Percentiles rank a stretch among this genome's conserved stretches.
phyloP scores from a whole-genome alignment of 2,113 vertebrate species.

The Hymenochirus boettgeri region DNA sequence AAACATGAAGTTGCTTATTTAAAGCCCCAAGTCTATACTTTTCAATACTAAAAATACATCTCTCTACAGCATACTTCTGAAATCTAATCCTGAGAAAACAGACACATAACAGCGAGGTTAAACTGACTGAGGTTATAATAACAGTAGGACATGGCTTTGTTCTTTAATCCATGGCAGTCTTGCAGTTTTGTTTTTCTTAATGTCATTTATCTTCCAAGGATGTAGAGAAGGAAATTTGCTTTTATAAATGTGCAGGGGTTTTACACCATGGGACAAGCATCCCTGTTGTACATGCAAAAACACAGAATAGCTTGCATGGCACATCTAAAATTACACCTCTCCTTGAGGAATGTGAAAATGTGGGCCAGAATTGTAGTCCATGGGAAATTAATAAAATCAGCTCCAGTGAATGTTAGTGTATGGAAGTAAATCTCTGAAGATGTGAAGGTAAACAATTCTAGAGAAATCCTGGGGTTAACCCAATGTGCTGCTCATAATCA shows the following conservation, averaged over 20 bases:
- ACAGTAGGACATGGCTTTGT: constrained; percentile 50
- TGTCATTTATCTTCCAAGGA: constrained; percentile 51
- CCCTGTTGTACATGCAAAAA: constrained; percentile 54
- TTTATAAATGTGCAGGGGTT: constrained; percentile 57
- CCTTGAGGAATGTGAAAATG: constrained; percentile 70
- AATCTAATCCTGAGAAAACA: constrained; percentile 39
- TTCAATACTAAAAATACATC: constrained; percentile 22
- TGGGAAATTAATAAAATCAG: constrained; percentile 22
- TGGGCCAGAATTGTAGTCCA: constrained; percentile 64
- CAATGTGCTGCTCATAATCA: constrained; percentile 16
- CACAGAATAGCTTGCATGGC: constrained; percentile 53
- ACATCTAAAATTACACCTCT: constrained; percentile 68
- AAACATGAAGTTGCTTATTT: not conserved
- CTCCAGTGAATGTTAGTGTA: constrained; percentile 22
- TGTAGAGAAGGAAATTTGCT: constrained; percentile 50
- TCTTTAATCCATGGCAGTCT: constrained; percentile 49
- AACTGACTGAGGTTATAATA: constrained; percentile 44
- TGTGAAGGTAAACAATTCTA: constrained; percentile 24
- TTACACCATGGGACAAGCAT: constrained; percentile 60
- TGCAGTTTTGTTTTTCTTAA: constrained; percentile 49
- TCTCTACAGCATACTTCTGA: constrained; percentile 26
- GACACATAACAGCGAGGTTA: constrained; percentile 45
- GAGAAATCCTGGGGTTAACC: constrained; percentile 18
- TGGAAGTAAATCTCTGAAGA: constrained; percentile 24
- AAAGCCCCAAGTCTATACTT: constrained; percentile 6